Evolutionary conservation across 2,113 vertebrate genomes (phyloP), one percentile per base, ranked within the genome.

Genomic region (Calidris pugnax): DNA sequence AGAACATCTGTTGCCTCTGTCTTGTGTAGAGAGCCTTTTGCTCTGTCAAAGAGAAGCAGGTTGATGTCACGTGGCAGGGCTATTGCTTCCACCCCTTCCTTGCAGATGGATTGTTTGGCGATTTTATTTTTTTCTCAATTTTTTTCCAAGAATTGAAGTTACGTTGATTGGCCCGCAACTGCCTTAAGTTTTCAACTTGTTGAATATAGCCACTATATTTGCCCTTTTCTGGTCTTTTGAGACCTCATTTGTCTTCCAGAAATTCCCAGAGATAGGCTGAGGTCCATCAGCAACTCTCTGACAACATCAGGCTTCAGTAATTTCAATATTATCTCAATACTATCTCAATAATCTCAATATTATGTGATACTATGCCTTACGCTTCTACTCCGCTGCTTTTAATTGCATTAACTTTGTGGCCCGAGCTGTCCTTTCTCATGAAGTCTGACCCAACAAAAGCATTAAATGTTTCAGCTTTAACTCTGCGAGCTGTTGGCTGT

Each of bases 71-170:
- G 2, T 62, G 87, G 77, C 57, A 60, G 67, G 47, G 56, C 86
- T 95, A 39, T 85, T 91, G 43, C 60, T 96, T 96, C 84, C 91
- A 94, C 91, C 66, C 48, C 60, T 96, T 85, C 35, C 77, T 89
- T 59, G 57, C 74, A 91, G 89, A 89, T 68, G 47, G 64, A 51
- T 67, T 71, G 68, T 35, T 81, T 87, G 67, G 85, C 75, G 47
- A 77, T 71, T 24, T 59, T 59, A 23, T 33, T 22, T 60, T 81
- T 94, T 86, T 92, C 59, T 37, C 67, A 15, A 74, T 5, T 47
- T 9, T 89, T 95, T 96, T 75, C 74, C 69, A 82, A 57, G 69
- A 89, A 78, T 64, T 95, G 87, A 89, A 78, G 73, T 85, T 89
- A 51, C 48, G 84, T 89, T 75, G 81, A 45, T 85, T 75, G 81